Evolutionary conservation across 2,797 vertebrate genomes (phyloP).

Genomic region (Loris lydekkerianus): DNA sequence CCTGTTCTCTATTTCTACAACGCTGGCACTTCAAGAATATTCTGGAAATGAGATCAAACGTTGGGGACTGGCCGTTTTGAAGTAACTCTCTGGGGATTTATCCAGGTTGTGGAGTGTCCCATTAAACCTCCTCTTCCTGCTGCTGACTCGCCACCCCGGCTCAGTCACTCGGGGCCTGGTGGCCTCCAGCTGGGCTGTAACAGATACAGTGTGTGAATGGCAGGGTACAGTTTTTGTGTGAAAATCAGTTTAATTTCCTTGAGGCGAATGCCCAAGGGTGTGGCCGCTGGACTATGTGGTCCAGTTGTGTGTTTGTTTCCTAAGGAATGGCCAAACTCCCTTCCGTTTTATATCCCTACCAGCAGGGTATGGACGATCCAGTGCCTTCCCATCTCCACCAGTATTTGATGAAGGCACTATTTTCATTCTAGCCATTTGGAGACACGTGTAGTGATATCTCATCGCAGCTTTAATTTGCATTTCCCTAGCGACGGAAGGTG

Average conservation of each 20-base stretch:
- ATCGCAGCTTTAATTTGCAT: background rate
- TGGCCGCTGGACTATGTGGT: background rate
- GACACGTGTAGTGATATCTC: background rate
- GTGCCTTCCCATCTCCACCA: background rate
- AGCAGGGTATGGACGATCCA: fast-evolving
- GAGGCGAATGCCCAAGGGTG: no score
- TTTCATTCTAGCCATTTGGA: background rate
- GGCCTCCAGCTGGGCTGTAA: no score
- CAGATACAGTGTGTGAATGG: background rate
- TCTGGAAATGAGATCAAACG: background rate
- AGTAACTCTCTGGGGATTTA: background rate
- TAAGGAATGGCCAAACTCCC: background rate
- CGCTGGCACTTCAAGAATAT: background rate
- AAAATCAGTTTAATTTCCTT: background rate
- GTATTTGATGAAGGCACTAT: background rate
- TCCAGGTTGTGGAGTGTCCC: background rate
- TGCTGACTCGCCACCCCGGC: fast-evolving
- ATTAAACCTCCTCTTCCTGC: no score
- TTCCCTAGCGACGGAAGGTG: background rate
- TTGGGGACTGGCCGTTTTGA: background rate
- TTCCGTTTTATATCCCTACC: background rate
- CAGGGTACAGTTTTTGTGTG: no score
- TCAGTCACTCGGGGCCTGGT: fast-evolving
- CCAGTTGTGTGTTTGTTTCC: background rate
- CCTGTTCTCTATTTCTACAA: background rate